These are phyloP conservation scores for Phortica magna DNA, from an alignment of 2,888 invertebrate genomes.

Conservation along the genomic window DNA sequence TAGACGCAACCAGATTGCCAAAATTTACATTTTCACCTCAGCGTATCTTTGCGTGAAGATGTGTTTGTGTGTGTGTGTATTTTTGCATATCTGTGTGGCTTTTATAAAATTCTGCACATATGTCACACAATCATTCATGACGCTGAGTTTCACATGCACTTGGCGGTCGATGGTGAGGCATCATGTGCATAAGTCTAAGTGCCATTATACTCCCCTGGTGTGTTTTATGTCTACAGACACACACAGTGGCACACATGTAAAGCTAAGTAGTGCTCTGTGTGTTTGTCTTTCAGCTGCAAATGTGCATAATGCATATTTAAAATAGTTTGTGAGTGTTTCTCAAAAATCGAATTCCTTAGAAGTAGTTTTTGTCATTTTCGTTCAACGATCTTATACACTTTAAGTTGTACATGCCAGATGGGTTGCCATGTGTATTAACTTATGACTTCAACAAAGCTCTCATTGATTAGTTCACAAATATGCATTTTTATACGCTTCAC, in stretches of 20 bases:
- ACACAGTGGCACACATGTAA: neutral
- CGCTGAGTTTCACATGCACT: neutral
- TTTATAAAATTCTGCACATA: constrained; percentile 25
- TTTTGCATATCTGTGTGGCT: constrained; percentile 9
- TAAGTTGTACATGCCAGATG: constrained; percentile 27
- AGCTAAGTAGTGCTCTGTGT: constrained; percentile 27
- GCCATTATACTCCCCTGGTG: constrained; percentile 58
- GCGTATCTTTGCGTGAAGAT: constrained; percentile 32
- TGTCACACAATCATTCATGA: constrained; percentile 41
- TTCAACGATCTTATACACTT: constrained; percentile 49
- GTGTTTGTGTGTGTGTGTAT: neutral
- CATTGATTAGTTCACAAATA: too few species aligned
- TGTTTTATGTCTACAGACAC: constrained; percentile 8
- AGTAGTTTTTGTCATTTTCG: too few species aligned
- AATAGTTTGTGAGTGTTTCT: constrained; percentile 67
- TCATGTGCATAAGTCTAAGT: constrained; percentile 62
- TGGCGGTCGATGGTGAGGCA: constrained; percentile 35
- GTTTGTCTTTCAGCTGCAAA: constrained; percentile 44
- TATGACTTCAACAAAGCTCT: too few species aligned
- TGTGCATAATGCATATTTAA: constrained; percentile 70
- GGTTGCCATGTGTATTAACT: too few species aligned
- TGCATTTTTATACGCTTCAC: too few species aligned
- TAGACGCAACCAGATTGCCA: constrained; percentile 60
- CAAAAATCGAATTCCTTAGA: constrained; percentile 47
- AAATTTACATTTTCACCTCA: constrained; percentile 66